Evolutionary conservation across 2,888 invertebrate species (phyloP).

Genomic region (Synergus itoensis): DNA sequence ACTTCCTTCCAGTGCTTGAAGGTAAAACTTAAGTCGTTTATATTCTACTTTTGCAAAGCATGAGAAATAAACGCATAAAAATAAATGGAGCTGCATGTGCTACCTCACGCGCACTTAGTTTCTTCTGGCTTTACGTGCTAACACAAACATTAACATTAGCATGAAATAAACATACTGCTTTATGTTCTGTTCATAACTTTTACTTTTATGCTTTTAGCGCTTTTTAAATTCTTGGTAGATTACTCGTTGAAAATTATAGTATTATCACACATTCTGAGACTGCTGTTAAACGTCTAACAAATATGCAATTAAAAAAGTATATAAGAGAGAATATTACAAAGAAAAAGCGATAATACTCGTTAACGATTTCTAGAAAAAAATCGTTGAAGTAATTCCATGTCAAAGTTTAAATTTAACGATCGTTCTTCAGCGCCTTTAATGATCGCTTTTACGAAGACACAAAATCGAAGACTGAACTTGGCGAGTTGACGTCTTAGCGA

Average conservation of each 20-base stretch:
- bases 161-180: slow-evolving; percentile 14
- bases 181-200: slow-evolving; percentile 5
- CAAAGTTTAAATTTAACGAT: not conserved
- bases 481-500: not conserved
- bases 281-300: not conserved
- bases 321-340: not conserved
- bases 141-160: slow-evolving; percentile 31
- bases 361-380: not conserved
- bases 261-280: not conserved
- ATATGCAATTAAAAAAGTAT: not conserved
- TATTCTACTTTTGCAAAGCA: slow-evolving; percentile 21
- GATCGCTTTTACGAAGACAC: not conserved
- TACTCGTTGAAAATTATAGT: not conserved
- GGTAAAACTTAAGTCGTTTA: slow-evolving; percentile 19
- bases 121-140: slow-evolving; percentile 21
- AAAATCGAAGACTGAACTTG: not conserved
- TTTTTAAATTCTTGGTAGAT: not conserved
- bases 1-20: not conserved
- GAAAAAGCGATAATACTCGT: not conserved
- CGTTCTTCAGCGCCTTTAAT: slow-evolving; percentile 1
- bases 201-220: not conserved
- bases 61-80: slow-evolving; percentile 32
- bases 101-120: slow-evolving; percentile 20
- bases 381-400: not conserved
- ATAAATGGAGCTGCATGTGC: slow-evolving; percentile 30